A percentile compares a stretch with the other conserved stretches of the same genome.
phyloP scores from a whole-genome alignment of 2,113 vertebrate genomes.

The Mesoclemmys tuberculata region DNA sequence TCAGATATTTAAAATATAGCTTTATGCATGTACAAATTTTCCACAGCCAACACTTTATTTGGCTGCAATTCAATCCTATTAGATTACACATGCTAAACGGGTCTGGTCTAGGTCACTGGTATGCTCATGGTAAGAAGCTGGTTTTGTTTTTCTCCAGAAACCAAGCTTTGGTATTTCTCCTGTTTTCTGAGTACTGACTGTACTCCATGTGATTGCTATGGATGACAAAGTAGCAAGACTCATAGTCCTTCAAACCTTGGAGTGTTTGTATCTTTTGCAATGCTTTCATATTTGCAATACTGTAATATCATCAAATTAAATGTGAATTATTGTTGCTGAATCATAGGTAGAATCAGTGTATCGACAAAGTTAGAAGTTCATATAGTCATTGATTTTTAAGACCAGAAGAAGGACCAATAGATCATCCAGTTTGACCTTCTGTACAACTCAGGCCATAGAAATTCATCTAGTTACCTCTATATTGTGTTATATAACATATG shows the following conservation, averaged over 20 bases:
- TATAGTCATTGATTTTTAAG: neutral
- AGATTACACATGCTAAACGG: neutral
- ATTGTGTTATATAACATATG: neutral
- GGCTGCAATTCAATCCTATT: neutral
- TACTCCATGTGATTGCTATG: neutral
- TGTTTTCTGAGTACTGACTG: neutral
- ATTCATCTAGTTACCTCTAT: neutral
- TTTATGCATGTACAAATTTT: neutral
- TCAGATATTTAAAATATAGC: neutral
- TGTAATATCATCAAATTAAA: neutral
- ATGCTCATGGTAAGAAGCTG: neutral
- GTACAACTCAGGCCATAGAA: neutral
- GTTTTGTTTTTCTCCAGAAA: neutral
- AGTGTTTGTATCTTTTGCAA: neutral
- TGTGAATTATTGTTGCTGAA: neutral
- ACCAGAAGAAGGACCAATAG: neutral
- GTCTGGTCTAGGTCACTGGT: accelerated
- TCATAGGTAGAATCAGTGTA: neutral
- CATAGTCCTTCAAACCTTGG: neutral
- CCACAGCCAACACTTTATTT: neutral
- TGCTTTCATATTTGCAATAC: neutral
- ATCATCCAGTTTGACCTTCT: no score
- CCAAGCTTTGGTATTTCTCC: neutral
- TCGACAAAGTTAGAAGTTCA: neutral
- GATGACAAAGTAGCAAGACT: neutral